Evolutionary conservation across 1,140 invertebrate genomes (phyloP), one percentile per base, ranked within the genome.

Genomic region (Dendrolimus kikuchii): DNA sequence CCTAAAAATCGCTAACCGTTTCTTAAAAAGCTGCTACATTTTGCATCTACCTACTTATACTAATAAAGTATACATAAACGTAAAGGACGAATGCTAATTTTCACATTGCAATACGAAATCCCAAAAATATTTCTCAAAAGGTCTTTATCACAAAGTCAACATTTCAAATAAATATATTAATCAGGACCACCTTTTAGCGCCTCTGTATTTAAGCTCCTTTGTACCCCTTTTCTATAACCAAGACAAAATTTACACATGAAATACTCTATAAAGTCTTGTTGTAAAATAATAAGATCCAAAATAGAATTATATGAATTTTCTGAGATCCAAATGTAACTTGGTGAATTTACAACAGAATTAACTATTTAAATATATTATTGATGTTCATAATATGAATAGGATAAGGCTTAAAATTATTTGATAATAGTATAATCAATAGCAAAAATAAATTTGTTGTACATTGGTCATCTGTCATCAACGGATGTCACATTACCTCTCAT

Each of bases 401-500:
- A 40, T 49, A 49, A 38, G 8, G 38, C 6, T 49, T 39, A 49
- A 39, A 9, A 40, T 49, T 38, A 39, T 40, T 40, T 49, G 8
- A 7, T 7, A 49, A 40, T n/a, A 9, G 4, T 8, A n/a, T 49
- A 6, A 8, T 9, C 38, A 6, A 5, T 5, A 5, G 48, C 23
- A 38, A 7, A 49, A 9, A n/a, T 2, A 40, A n/a, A 8, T n/a
- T 7, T 43, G 5, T 42, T 50, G 8, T 53, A 7, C 9, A 38
- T 62, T 53, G 50, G 66, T 79, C 76, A 80, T 81, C 70, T 77
- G 78, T 81, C 77, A 78, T 81, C 78, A 66, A 80, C 60, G 76
- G 71, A 69, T 78, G 79, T 82, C 79, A 79, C 70, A 77, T 81
- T 78, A 79, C 48, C 56, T 39, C 53, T 61, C 66, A 66, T 77